Evolutionary conservation across 2,888 invertebrate genomes (phyloP).

Genomic region (Megamerina dolium): DNA sequence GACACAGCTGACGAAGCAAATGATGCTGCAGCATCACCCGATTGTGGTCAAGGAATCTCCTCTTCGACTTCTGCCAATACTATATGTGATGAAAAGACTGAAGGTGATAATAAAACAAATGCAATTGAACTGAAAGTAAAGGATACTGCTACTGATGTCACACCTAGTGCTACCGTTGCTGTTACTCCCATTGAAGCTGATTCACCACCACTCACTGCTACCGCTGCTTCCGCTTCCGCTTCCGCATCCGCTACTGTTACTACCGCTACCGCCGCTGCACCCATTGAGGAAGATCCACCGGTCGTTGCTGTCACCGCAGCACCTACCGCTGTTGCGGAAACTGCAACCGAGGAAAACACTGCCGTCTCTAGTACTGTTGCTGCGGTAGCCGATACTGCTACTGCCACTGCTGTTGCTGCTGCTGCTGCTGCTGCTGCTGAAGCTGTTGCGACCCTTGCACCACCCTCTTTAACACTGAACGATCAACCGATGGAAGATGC

Average conservation of each 20-base stretch:
- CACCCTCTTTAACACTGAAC: slow-evolving; percentile 33
- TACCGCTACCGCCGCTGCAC: slow-evolving; percentile 11
- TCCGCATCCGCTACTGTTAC: slow-evolving; percentile 24
- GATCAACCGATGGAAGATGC: slow-evolving; percentile 43
- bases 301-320: slow-evolving; percentile 7
- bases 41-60: slow-evolving; percentile 6
- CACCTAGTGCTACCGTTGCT: slow-evolving; percentile 17
- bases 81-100: slow-evolving; percentile 26
- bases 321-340: slow-evolving; percentile 4
- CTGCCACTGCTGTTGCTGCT: slow-evolving; percentile 4
- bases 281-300: not conserved
- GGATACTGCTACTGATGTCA: slow-evolving; percentile 15
- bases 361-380: slow-evolving; percentile 9
- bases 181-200: not conserved
- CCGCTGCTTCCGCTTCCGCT: slow-evolving; percentile 26
- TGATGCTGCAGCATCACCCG: slow-evolving; percentile 11
- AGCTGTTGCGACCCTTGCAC: slow-evolving; percentile 11
- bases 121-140: not conserved
- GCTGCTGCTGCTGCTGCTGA: slow-evolving; percentile 4
- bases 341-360: slow-evolving; percentile 5
- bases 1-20: slow-evolving; percentile 4
- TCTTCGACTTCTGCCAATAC: slow-evolving; percentile 1
- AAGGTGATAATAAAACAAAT: slow-evolving; percentile 11
- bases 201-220: not conserved
- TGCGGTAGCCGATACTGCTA: slow-evolving; percentile 12